Evolutionary conservation across 1,140 invertebrate genomes (phyloP).

Genomic region (Cryptotermes secundus): DNA sequence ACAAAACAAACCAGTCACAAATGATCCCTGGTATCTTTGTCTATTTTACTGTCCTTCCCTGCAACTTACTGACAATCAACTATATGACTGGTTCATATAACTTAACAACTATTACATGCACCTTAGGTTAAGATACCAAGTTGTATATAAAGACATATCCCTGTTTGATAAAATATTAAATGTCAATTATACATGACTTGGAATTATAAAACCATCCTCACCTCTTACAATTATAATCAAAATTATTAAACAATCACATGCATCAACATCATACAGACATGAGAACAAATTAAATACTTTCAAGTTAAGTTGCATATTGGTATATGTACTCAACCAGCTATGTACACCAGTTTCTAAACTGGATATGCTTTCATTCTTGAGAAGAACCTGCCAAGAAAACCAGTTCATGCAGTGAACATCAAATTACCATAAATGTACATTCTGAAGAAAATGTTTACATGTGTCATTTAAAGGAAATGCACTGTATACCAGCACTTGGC

Average conservation of each 20-base stretch:
- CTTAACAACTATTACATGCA: background rate
- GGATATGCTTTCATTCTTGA: background rate
- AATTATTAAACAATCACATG: background rate
- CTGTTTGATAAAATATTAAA: background rate
- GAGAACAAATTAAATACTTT: background rate
- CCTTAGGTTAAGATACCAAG: background rate
- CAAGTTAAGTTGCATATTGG: background rate
- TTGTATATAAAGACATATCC: background rate
- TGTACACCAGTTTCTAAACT: background rate
- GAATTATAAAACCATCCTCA: background rate
- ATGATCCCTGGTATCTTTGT: too few species aligned
- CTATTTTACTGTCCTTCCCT: background rate
- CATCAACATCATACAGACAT: background rate
- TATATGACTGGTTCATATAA: background rate
- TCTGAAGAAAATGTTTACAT: background rate
- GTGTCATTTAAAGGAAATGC: too few species aligned
- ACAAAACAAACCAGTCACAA: background rate
- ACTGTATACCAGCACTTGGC: too few species aligned
- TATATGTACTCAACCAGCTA: background rate
- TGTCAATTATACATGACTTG: background rate
- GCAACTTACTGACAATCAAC: too few species aligned
- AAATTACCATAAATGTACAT: background rate
- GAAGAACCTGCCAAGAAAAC: background rate
- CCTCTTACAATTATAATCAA: background rate
- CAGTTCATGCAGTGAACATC: background rate